Evolutionary conservation across 2,797 vertebrate species (phyloP), one percentile per base, ranked within the genome.

Genomic region (Enteromius trimaculatus): DNA sequence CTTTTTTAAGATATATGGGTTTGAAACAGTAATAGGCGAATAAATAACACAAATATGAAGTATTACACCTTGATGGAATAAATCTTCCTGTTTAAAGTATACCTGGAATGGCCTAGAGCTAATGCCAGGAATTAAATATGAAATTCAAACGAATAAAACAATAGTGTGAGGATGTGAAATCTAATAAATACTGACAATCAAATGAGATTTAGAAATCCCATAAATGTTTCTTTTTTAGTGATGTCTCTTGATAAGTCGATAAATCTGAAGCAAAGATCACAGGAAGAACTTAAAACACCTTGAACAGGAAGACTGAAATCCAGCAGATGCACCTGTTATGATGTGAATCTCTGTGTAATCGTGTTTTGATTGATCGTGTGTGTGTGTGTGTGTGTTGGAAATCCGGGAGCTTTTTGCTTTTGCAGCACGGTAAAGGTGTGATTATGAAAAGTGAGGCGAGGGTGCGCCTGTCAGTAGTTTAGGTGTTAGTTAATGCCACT

Each of bases 401-500:
- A 82, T 66, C 71, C 17, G 64, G 62, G 74, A 29, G 72, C 37
- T 55, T 82, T 76, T 76, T 49, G 62, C 70, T 82, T 76, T 82
- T 78, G 39, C 55, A 21, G 11, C 75, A 78, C 65, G 13, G 53
- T 17, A 47, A 47, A 83, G 75, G 82, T 83, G 82, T 69, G 53
- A 83, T 77, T 51, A 51, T 83, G 82, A 83, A 62, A 71, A 21
- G 75, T 68, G 39, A 83, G 81, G 75, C 21, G 64, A 69, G 37
- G 74, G 74, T 60, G 81, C 19, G 51, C 76, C 64, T 49, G 31
- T 47, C 81, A 34, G 81, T 29, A 37, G 21, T 37, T 65, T 44
- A 71, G 65, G 82, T 83, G 82, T 83, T 83, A 82, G 72, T 83
- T 77, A 58, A 70, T 60, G 74, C 23, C 49, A 66, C 62, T 19